These are phyloP conservation scores for Diadumene lineata DNA, from an alignment of 92 coral and sea anemone genomes.

Conservation along the genomic window DNA sequence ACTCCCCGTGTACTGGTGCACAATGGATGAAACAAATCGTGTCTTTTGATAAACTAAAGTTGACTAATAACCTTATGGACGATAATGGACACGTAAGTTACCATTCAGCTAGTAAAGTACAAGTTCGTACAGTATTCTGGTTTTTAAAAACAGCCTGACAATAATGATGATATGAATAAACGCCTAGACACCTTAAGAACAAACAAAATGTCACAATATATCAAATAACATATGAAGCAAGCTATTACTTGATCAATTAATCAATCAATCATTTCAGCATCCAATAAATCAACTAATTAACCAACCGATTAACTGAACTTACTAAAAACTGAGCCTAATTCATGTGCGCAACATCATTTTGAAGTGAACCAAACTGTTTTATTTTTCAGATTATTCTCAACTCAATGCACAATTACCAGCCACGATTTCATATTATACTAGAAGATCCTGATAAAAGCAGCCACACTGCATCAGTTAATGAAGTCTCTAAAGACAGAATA, in stretches of 20 bases:
- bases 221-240: background rate
- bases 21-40: slow-evolving; percentile 99
- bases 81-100: slow-evolving; percentile 98
- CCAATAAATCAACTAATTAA: background rate
- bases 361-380: background rate
- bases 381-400: slow-evolving; percentile 82
- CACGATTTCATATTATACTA: slow-evolving; percentile 95
- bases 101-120: no score
- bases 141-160: background rate
- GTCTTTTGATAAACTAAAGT: slow-evolving; percentile 96
- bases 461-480: slow-evolving; percentile 50
- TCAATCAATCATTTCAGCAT: background rate
- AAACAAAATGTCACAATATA: no score
- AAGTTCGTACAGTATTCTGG: no score
- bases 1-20: slow-evolving; percentile 97
- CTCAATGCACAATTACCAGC: slow-evolving; percentile 99
- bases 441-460: slow-evolving; percentile 66
- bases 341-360: no score
- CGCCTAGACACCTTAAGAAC: no score
- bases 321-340: no score
- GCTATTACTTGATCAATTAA: background rate
- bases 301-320: no score
- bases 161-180: no score
- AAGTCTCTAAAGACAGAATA: slow-evolving; percentile 77
- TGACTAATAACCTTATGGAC: slow-evolving; percentile 97